phyloP scores from a whole-genome alignment of 2,113 vertebrate species.

The Engraulis encrasicolus region DNA sequence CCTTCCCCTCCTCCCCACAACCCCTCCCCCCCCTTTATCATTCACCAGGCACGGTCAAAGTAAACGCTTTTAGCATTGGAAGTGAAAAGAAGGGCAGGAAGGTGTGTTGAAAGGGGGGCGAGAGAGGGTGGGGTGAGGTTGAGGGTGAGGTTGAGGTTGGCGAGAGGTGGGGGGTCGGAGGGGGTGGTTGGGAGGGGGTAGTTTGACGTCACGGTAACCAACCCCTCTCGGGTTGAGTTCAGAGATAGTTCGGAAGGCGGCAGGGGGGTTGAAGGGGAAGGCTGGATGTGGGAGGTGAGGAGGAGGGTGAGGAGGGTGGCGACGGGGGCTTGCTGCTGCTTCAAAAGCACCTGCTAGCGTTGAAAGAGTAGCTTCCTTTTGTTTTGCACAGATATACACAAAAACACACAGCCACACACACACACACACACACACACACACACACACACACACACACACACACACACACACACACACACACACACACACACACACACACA shows the following conservation, averaged over 20 bases:
- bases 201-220: too few relatives aligned
- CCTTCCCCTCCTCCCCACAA: slow-evolving; percentile 26
- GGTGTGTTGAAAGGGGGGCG: slow-evolving; percentile 11
- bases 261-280: not conserved
- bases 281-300: not conserved
- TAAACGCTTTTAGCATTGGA: slow-evolving; percentile 52
- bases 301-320: not conserved
- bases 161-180: slow-evolving; percentile 16
- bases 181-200: not conserved
- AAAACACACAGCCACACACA: not conserved
- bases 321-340: not conserved
- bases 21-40: slow-evolving; percentile 41
- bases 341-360: slow-evolving; percentile 17
- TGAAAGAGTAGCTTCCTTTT: not conserved
- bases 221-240: too few relatives aligned
- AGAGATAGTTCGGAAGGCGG: not conserved
- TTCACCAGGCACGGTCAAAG: slow-evolving; percentile 36
- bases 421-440: not conserved
- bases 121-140: not conserved
- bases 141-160: too few relatives aligned
- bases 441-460: not conserved
- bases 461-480: too few relatives aligned
- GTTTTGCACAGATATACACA: not conserved
- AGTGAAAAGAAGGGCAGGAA: slow-evolving; percentile 26
- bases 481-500: too few relatives aligned